Conservation (phyloP, 2,797 vertebrate species). For the Sphenopsis melanotis region DNA sequence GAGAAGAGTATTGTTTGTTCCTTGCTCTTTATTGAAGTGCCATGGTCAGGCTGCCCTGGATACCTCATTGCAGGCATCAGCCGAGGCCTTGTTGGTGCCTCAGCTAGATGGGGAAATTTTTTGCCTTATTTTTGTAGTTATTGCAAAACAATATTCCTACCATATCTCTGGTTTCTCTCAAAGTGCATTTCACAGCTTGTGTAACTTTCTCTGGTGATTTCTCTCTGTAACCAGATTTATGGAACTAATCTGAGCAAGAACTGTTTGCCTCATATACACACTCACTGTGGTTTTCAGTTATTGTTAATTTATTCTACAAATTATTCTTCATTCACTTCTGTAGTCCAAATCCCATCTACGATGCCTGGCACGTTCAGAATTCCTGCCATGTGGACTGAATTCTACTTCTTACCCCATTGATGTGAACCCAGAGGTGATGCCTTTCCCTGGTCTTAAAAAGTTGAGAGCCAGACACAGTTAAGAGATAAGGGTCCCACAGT, state of each 20-base stretch:
- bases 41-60: not conserved
- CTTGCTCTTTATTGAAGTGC: not conserved
- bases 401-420: not conserved
- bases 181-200: not conserved
- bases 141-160: not conserved
- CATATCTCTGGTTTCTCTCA: not conserved
- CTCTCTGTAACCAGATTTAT: not conserved
- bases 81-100: not conserved
- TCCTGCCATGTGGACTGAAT: not conserved
- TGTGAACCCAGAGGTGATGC: not conserved
- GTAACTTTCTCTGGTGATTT: not conserved
- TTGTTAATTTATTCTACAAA: not conserved
- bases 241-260: not conserved
- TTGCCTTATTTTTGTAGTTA: not conserved
- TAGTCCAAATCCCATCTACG: not conserved
- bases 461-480: not conserved
- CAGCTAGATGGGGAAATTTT: not conserved
- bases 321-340: not conserved
- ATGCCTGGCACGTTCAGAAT: not conserved
- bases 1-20: not conserved
- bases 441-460: not conserved
- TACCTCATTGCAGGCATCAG: not conserved
- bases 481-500: not conserved
- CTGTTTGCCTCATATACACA: not conserved
- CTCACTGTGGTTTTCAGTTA: not conserved